Conservation (phyloP, 2,113 vertebrate species). For the Microcebus ravelobensis region DNA sequence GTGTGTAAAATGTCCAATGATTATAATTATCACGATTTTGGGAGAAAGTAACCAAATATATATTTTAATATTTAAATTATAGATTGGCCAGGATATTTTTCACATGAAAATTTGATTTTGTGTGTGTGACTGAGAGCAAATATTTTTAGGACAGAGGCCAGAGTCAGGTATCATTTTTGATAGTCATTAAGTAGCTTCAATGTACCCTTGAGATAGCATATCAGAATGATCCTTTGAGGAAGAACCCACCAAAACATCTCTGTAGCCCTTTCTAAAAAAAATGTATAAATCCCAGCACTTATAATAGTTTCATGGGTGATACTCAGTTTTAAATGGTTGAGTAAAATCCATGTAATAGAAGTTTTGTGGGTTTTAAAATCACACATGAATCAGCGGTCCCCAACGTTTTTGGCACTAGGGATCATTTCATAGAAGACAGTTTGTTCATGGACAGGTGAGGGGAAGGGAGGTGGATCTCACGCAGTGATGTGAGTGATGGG, state of each 20-base stretch:
- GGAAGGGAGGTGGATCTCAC: no score
- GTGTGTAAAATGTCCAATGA: neutral
- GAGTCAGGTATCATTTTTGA: neutral
- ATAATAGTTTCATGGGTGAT: neutral
- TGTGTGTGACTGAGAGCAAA: neutral
- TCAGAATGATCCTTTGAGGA: neutral
- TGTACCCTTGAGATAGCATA: neutral
- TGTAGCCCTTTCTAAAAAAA: neutral
- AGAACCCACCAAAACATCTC: neutral
- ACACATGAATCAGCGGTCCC: neutral
- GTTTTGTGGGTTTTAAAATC: neutral
- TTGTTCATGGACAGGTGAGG: no score
- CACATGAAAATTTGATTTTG: neutral
- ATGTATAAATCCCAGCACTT: neutral
- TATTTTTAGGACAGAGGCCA: neutral
- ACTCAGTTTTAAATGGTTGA: neutral
- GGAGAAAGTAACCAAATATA: neutral
- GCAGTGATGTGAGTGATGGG: no score
- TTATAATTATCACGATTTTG: neutral
- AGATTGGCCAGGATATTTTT: neutral
- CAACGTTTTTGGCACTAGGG: no score
- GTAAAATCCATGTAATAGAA: neutral
- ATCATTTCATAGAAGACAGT: no score
- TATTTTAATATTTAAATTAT: slow-evolving; percentile 38
- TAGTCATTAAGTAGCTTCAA: neutral